Evolutionary conservation across 2,797 vertebrate species (phyloP).

Genomic region (Cygnus olor): DNA sequence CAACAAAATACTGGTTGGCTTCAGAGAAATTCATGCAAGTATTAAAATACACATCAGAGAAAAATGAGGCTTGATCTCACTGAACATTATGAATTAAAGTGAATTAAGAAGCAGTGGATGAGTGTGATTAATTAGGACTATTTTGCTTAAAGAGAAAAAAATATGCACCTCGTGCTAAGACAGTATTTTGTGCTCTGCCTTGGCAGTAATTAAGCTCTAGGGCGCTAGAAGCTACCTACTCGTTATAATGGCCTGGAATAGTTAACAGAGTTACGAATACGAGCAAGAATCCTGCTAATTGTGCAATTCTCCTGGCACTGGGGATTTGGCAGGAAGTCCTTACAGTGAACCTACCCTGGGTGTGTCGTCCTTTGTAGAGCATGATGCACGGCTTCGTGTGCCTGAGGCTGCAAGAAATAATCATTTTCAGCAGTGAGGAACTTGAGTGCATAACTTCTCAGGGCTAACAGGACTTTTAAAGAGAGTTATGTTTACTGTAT

Average conservation of each 20-base stretch:
- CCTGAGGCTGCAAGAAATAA: slow-evolving; percentile 52
- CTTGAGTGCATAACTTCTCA: slow-evolving; percentile 16
- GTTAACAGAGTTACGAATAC: neutral
- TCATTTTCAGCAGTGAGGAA: slow-evolving; percentile 32
- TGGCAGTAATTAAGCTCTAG: slow-evolving; percentile 35
- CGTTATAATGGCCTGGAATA: slow-evolving; percentile 15
- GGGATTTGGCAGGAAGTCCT: slow-evolving; percentile 47
- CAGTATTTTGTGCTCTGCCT: neutral
- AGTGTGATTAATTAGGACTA: slow-evolving; percentile 13
- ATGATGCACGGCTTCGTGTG: neutral
- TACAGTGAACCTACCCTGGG: slow-evolving; percentile 51
- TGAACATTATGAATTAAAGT: neutral
- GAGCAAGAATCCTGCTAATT: slow-evolving; percentile 57
- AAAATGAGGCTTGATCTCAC: neutral
- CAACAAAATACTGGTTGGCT: neutral
- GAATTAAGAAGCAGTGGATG: neutral
- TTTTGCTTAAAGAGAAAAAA: slow-evolving; percentile 13
- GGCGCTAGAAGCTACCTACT: slow-evolving; percentile 22
- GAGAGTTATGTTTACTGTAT: slow-evolving; percentile 50
- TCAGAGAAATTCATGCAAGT: neutral
- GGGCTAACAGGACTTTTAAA: slow-evolving; percentile 18
- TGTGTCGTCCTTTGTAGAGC: slow-evolving; percentile 45
- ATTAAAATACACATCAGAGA: slow-evolving; percentile 13
- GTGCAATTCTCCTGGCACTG: slow-evolving; percentile 54
- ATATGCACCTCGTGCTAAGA: neutral